Evolutionary conservation across 2,888 invertebrate species (phyloP), one percentile per base, ranked within the genome.

Genomic region (Nezara viridula): DNA sequence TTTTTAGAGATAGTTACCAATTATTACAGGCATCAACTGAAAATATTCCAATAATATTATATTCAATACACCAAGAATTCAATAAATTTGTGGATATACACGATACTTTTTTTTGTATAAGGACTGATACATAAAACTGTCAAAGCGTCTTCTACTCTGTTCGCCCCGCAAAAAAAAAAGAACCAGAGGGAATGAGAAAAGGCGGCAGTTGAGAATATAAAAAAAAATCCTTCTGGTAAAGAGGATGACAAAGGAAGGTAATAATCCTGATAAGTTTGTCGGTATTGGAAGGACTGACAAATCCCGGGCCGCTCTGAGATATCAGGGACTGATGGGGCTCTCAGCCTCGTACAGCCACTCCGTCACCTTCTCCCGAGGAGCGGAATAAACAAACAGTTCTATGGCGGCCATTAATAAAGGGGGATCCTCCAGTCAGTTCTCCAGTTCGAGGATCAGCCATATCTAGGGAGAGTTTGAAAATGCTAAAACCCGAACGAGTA

Each of bases 181-280:
- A 37, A 10, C 5, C 16, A 21, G 37, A 66, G 32, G 37, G 16
- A 32, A 40, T 37, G 7, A 40, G 73, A 37, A 40, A 73, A 32
- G 14, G 32, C 14, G 32, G 32, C 6, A 10, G 14, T 73, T 73
- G 66, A 73, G 37, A 37, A 73, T 32, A 73, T 32, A 73, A 73
- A 73, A 73, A 16, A 32, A 66, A 27, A 14, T 2, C 27, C 21
- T 16, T 24, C 73, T 40, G 21, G 37, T 73, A 73, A 73, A 73
- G 73, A 73, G 73, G 73, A 73, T 73, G 73, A 73, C 21, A 73
- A 37, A 73, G 37, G 12, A 40, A 19, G 5, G 73, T 73, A 73
- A 73, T 73, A 73, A 73, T 73, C 73, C 73, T 73, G 73, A 73
- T 73, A 73, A 73, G 73, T 73, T 73, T 16, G 73, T 37, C 24